These are phyloP conservation scores for Crotalus helleri DNA, from an alignment of 2,113 vertebrate species.

Conservation along the genomic window DNA sequence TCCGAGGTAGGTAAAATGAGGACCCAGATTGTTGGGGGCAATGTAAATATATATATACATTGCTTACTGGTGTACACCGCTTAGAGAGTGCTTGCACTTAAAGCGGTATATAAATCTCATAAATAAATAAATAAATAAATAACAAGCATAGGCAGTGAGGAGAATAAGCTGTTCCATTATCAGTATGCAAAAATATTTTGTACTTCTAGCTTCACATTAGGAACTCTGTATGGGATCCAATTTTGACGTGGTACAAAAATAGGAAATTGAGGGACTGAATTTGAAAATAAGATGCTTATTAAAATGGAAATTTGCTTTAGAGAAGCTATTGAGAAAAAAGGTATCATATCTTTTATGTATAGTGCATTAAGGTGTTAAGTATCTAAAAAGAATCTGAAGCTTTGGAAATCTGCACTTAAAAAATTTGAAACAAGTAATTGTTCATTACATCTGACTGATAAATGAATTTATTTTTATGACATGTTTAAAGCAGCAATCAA, in stretches of 20 bases:
- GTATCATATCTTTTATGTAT: not conserved
- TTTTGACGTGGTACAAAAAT: slow-evolving; percentile 7
- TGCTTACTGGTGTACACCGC: no score
- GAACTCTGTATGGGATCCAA: not conserved
- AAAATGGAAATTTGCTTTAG: not conserved
- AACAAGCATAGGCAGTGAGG: rapidly evolving
- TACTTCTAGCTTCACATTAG: not conserved
- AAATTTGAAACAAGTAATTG: not conserved
- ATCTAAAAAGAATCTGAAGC: not conserved
- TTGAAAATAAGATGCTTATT: not conserved
- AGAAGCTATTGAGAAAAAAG: not conserved
- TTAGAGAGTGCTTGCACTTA: no score
- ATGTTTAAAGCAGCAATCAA: not conserved
- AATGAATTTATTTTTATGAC: not conserved
- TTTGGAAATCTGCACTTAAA: not conserved
- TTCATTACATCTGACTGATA: not conserved
- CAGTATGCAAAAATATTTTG: not conserved
- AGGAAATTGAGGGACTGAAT: not conserved
- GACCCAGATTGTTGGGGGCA: no score
- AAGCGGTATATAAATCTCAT: no score
- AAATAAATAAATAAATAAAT: no score
- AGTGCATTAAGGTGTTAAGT: not conserved
- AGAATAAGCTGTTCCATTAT: not conserved
- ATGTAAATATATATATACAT: no score
- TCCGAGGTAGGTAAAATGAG: no score